A percentile compares a stretch with the other conserved stretches of the same genome.
Conservation (phyloP, 2,113 vertebrate species). For the Oriolus oriolus region DNA sequence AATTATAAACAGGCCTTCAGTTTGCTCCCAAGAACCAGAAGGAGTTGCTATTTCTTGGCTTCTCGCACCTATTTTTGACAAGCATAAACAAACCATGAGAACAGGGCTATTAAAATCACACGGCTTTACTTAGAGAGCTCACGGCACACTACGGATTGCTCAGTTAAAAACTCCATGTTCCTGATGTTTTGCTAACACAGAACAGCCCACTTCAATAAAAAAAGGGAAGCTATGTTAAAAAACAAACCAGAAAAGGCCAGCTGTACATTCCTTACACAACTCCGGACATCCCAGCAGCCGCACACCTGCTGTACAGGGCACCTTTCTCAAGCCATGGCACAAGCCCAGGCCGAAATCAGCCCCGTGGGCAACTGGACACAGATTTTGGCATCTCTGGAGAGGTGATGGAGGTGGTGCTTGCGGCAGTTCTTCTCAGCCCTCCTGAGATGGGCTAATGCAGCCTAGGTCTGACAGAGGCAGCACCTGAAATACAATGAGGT, state of each 20-base stretch:
- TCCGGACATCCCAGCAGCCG: not conserved
- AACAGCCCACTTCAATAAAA: not conserved
- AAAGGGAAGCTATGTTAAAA: not conserved
- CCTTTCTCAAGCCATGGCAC: not conserved
- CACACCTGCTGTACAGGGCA: not conserved
- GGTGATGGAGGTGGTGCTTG: not conserved
- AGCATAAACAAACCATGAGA: not conserved
- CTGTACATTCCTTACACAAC: not conserved
- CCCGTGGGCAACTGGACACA: rapidly evolving
- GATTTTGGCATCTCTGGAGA: not conserved
- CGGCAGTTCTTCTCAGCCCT: not conserved
- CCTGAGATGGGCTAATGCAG: not conserved
- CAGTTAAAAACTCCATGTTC: not conserved
- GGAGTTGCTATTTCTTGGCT: not conserved
- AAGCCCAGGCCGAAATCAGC: not conserved
- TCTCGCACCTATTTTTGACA: not conserved
- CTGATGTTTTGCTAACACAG: not conserved
- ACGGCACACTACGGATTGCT: not conserved
- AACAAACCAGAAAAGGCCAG: not conserved
- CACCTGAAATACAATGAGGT: conserved; percentile 29
- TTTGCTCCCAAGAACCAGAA: not conserved
- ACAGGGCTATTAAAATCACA: conserved; percentile 7
- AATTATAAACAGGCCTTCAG: not conserved
- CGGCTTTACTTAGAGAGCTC: not conserved
- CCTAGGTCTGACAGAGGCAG: not conserved